phyloP scores from a whole-genome alignment of 2,797 vertebrate species.

The Fundulus diaphanus region DNA sequence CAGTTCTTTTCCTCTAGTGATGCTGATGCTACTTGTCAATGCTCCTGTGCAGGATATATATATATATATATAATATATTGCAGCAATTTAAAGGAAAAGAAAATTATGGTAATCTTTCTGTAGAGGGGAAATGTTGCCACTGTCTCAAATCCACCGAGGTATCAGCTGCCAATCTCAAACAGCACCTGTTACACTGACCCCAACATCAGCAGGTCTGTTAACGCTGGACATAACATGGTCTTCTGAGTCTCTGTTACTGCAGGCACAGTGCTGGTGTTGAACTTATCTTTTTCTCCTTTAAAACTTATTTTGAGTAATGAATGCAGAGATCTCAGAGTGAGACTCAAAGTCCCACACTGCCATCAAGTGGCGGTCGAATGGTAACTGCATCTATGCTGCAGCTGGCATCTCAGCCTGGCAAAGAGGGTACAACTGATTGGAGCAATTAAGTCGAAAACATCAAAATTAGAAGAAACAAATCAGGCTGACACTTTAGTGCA shows the following conservation, averaged over 20 bases:
- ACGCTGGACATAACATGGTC: conserved; percentile 24
- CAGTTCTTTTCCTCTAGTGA: conserved; percentile 37
- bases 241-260: conserved; percentile 18
- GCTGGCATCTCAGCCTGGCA: conserved; percentile 8
- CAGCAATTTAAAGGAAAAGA: conserved; percentile 4
- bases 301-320: conserved; percentile 8
- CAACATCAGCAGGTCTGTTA: conserved; percentile 17
- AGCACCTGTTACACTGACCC: conserved; percentile 14
- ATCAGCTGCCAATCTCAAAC: not conserved
- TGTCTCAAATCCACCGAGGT: not conserved
- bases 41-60: conserved; percentile 11
- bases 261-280: conserved; percentile 1
- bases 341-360: conserved; percentile 61
- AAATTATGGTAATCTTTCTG: conserved; percentile 7
- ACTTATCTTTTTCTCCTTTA: conserved; percentile 27
- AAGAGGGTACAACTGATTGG: conserved; percentile 13
- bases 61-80: no score
- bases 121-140: not conserved
- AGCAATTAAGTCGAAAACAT: conserved; percentile 29
- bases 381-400: conserved; percentile 1
- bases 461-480: conserved; percentile 18
- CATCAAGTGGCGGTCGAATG: conserved; percentile 60
- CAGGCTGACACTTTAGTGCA: conserved; percentile 10
- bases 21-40: not conserved
- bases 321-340: not conserved